phyloP scores from a whole-genome alignment of 2,113 vertebrate genomes.

The Gallinago undulata region DNA sequence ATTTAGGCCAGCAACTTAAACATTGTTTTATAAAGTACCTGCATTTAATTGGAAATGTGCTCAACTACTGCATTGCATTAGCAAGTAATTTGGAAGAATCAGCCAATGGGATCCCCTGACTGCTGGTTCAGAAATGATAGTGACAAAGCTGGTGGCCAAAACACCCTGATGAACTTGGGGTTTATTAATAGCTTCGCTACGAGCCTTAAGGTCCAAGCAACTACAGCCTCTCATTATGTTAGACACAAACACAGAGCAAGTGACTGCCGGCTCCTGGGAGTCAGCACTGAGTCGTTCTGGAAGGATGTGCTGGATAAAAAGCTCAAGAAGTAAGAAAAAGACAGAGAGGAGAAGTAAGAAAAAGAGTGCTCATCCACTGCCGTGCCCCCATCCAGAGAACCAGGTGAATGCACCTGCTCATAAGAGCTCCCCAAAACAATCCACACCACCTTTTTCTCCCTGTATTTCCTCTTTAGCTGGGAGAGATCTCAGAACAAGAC shows the following conservation, averaged over 20 bases:
- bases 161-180: not conserved
- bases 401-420: not conserved
- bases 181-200: not conserved
- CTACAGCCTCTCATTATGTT: not conserved
- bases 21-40: slow-evolving; percentile 54
- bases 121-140: not conserved
- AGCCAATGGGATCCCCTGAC: not conserved
- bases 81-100: slow-evolving; percentile 39
- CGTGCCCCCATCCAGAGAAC: not conserved
- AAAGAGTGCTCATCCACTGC: too few relatives aligned
- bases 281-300: not conserved
- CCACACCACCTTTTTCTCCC: not conserved
- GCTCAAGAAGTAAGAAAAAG: not conserved
- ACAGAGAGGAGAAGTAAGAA: not conserved
- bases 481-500: not conserved
- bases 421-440: not conserved
- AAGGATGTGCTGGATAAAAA: not conserved
- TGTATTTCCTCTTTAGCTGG: not conserved
- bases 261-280: not conserved
- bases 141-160: not conserved
- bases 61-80: slow-evolving; percentile 44
- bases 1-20: slow-evolving; percentile 64
- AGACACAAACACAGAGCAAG: not conserved
- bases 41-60: slow-evolving; percentile 61
- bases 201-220: not conserved